These are phyloP conservation scores for Pseudolycoriella hygida DNA, from an alignment of 2,888 invertebrate species.

Conservation along the genomic window DNA sequence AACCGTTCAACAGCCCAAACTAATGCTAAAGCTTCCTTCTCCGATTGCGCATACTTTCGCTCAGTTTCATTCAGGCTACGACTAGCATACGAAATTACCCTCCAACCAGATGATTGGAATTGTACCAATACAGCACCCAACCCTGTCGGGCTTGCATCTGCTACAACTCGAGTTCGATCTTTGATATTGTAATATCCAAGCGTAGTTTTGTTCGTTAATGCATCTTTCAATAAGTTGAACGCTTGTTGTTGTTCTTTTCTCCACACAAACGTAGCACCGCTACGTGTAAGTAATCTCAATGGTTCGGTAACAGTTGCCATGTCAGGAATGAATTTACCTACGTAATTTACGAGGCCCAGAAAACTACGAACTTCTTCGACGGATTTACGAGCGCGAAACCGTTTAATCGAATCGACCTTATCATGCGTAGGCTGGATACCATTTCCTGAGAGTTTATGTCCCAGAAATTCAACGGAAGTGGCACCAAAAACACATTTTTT, in stretches of 20 bases:
- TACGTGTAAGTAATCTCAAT: conserved; percentile 6
- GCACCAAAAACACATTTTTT: conserved; percentile 13
- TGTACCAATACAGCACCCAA: conserved; percentile 8
- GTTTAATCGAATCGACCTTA: too few species aligned
- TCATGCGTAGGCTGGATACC: conserved; percentile 12
- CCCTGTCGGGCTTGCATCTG: conserved; percentile 18
- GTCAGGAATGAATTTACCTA: conserved; percentile 16
- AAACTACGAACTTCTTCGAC: conserved; percentile 17
- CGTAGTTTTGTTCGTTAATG: conserved; percentile 6
- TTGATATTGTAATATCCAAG: conserved; percentile 17
- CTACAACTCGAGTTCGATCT: conserved; percentile 17
- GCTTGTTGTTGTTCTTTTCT: conserved; percentile 13
- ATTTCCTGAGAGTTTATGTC: conserved; percentile 13
- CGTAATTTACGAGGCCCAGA: conserved; percentile 19
- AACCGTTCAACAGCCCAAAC: conserved; percentile 23
- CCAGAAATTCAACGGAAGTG: conserved; percentile 14
- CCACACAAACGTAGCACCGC: conserved; percentile 16
- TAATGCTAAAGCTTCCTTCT: too few species aligned
- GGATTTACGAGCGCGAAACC: conserved; percentile 13
- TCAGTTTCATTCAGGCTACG: too few species aligned
- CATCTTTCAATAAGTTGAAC: conserved; percentile 14
- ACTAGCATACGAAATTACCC: too few species aligned
- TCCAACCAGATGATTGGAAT: conserved; percentile 10
- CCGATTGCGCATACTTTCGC: too few species aligned
- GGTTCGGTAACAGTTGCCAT: conserved; percentile 8